Evolutionary conservation across 2,113 vertebrate genomes (phyloP), one percentile per base, ranked within the genome.

Genomic region (Aplodontia rufa): DNA sequence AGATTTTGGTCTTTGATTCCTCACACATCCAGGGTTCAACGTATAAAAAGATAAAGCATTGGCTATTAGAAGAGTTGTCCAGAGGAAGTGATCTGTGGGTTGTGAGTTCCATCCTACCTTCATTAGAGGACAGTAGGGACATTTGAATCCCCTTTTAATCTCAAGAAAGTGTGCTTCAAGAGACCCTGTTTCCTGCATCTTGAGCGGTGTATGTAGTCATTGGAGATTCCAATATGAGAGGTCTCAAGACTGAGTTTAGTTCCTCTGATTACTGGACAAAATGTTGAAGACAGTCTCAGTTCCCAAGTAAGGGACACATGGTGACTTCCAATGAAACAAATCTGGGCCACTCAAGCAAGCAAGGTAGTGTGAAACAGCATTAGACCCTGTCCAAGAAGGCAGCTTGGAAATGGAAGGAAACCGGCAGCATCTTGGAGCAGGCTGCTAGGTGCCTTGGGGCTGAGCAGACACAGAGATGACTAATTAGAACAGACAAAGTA

Each of bases 371-470:
- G 35, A 6, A 20, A 3, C 19, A 30, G 6, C 17, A 22, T 80
- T 30, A 62, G 26, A 53, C 81, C 32, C 37, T 95, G n/a, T 26
- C 49, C 68, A n/a, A 71, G 13, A 40, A 37, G 12, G 9, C 20
- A 42, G 5, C 0, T 0, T 2, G 6, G 32, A 88, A 22, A 10
- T 45, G 8, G 20, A 16, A 69, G 8, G 26, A 62, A n/a, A 45
- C 19, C 37, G 45, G 53, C 26, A 80, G 32, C 26, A 71, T 14
- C 1, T 26, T 55, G 8, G 28, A 17, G 6, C 24, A 17, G 49
- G 8, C 47, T 35, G 8, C 22, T 17, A 14, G 26, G 26, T 79
- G 26, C 28, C 13, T 66, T 0, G 0, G 40, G 45, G 32, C 10
- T 72, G 37, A 76, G 49, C 19, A 79, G 42, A 58, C 16, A 45